Conservation (phyloP, 2,797 vertebrate species). For the Triplophysa bombifrons region DNA sequence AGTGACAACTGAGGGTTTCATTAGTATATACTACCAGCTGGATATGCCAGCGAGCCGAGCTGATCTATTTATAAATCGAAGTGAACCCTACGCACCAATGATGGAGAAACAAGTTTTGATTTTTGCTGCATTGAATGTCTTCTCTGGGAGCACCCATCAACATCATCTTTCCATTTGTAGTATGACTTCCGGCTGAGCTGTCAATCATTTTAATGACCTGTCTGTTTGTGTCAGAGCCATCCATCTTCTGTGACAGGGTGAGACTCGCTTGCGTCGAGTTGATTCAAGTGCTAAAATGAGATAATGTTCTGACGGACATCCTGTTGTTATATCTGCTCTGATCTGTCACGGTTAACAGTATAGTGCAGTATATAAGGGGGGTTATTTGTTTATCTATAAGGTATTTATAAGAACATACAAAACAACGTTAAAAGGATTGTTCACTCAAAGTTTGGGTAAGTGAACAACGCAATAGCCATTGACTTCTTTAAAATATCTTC, state of each 20-base stretch:
- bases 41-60: background rate
- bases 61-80: conserved; percentile 32
- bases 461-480: too few species aligned
- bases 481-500: too few species aligned
- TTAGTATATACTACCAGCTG: conserved; percentile 36
- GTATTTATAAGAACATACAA: background rate
- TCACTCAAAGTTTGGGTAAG: too few species aligned
- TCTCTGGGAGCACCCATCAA: conserved; percentile 24
- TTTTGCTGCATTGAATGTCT: conserved; percentile 28
- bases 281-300: conserved; percentile 62
- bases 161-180: conserved; percentile 47
- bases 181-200: conserved; percentile 56
- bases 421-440: too few species aligned
- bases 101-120: conserved; percentile 8
- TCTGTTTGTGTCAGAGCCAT: conserved; percentile 66
- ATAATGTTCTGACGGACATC: conserved; percentile 50
- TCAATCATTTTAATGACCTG: conserved; percentile 68
- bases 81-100: background rate
- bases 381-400: background rate
- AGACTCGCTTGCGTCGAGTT: conserved; percentile 59
- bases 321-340: conserved; percentile 34
- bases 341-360: conserved; percentile 11
- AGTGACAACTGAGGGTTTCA: conserved; percentile 44
- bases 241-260: conserved; percentile 62
- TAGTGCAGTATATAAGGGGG: conserved; percentile 8